Conservation (phyloP, 2,888 invertebrate genomes). For the Leistus spinibarbis region DNA sequence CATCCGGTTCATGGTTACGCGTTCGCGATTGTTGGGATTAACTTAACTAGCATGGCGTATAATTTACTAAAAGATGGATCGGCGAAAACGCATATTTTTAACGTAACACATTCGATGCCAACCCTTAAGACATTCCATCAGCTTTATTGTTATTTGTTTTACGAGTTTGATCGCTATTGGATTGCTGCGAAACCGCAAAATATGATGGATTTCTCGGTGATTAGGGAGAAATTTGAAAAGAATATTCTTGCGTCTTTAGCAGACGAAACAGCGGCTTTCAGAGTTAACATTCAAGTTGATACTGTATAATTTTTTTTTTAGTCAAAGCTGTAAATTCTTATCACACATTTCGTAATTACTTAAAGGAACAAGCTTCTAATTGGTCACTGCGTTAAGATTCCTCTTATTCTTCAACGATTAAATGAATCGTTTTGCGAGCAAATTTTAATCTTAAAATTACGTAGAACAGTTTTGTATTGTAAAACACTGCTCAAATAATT, state of each 20-base stretch:
- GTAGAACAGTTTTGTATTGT: neutral
- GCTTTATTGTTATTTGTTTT: slow-evolving; percentile 92
- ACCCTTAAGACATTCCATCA: slow-evolving; percentile 82
- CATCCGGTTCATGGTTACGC: slow-evolving; percentile 91
- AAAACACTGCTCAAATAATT: neutral
- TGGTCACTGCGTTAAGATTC: too few relatives aligned
- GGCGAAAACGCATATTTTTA: slow-evolving; percentile 91
- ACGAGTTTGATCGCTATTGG: slow-evolving; percentile 96
- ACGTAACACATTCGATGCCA: slow-evolving; percentile 71
- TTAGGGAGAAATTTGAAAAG: slow-evolving; percentile 84
- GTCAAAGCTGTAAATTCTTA: neutral
- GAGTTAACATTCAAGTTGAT: slow-evolving; percentile 80
- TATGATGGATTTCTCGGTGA: slow-evolving; percentile 94
- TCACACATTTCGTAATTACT: neutral
- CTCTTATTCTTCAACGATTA: too few relatives aligned
- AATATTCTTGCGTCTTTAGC: slow-evolving; percentile 71
- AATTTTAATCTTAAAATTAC: neutral
- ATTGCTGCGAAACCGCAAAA: slow-evolving; percentile 86
- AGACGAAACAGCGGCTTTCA: slow-evolving; percentile 74
- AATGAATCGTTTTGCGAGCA: neutral
- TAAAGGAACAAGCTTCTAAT: neutral
- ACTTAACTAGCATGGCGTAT: slow-evolving; percentile 90
- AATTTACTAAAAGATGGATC: slow-evolving; percentile 78
- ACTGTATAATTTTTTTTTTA: slow-evolving; percentile 60
- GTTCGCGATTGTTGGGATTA: slow-evolving; percentile 92